Conservation (phyloP, 2,888 invertebrate genomes). For the Acutogordius australiensis region DNA sequence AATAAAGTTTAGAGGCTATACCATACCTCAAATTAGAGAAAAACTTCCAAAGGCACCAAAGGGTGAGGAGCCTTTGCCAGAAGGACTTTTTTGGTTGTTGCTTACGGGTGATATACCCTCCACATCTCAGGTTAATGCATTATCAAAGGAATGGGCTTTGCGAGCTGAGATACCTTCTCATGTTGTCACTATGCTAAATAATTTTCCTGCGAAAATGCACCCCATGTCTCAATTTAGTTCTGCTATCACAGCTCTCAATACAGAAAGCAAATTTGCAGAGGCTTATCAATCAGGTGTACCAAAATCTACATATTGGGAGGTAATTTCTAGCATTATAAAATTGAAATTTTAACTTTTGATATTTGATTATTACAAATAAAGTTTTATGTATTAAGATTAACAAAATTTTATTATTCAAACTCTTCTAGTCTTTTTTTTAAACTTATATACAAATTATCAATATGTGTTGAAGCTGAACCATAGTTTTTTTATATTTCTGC, state of each 20-base stretch:
- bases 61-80: constrained; percentile 56
- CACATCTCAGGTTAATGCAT: constrained; percentile 38
- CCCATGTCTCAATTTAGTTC: constrained; percentile 80
- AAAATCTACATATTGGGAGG: constrained; percentile 51
- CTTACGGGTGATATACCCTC: constrained; percentile 60
- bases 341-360: not conserved
- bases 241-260: constrained; percentile 61
- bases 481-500: too few relatives aligned
- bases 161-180: constrained; percentile 66
- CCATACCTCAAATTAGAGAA: constrained; percentile 69
- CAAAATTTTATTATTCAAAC: too few relatives aligned
- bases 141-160: constrained; percentile 51
- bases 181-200: constrained; percentile 67
- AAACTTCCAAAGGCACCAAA: constrained; percentile 46
- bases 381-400: not conserved
- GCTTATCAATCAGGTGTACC: constrained; percentile 56
- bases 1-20: constrained; percentile 66
- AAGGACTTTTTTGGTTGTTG: constrained; percentile 71
- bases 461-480: too few relatives aligned
- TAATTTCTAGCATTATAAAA: constrained; percentile 17
- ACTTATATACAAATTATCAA: too few relatives aligned
- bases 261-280: constrained; percentile 62
- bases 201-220: constrained; percentile 56
- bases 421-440: too few relatives aligned
- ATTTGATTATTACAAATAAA: not conserved